Evolutionary conservation across 1,140 invertebrate genomes (phyloP).

Genomic region (Drosophila nikananu): DNA sequence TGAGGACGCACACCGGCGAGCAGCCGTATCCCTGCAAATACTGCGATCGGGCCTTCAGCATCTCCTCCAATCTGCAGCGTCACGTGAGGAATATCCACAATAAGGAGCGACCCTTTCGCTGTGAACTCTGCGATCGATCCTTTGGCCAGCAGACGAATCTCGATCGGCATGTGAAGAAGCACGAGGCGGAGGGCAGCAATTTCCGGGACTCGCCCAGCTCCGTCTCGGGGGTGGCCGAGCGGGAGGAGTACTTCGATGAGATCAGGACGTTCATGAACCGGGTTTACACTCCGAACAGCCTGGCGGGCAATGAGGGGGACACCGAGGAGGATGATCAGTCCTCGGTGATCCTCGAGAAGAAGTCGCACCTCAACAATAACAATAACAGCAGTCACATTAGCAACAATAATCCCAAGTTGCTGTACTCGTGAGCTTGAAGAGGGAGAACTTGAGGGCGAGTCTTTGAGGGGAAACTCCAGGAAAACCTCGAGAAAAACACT

Average conservation of each 20-base stretch:
- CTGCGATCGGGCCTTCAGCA: constrained; percentile 98
- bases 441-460: constrained; percentile 19
- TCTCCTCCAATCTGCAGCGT: constrained; percentile 97
- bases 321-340: constrained; percentile 83
- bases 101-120: constrained; percentile 96
- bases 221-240: constrained; percentile 88
- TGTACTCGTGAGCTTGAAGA: constrained; percentile 13
- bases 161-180: constrained; percentile 98
- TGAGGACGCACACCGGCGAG: constrained; percentile 98
- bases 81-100: constrained; percentile 99
- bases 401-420: constrained; percentile 31
- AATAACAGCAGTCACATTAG: constrained; percentile 39
- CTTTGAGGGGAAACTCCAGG: not conserved
- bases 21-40: constrained; percentile 99
- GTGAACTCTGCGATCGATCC: constrained; percentile 94
- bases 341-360: constrained; percentile 59
- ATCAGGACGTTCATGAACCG: constrained; percentile 96
- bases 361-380: constrained; percentile 34
- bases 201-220: constrained; percentile 93
- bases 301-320: constrained; percentile 73
- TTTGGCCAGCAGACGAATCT: constrained; percentile 94
- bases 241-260: constrained; percentile 94
- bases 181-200: constrained; percentile 92
- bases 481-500: not conserved
- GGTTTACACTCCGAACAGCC: constrained; percentile 86